Conservation (phyloP, 2,797 vertebrate genomes). For the Lutjanus campechanus region DNA sequence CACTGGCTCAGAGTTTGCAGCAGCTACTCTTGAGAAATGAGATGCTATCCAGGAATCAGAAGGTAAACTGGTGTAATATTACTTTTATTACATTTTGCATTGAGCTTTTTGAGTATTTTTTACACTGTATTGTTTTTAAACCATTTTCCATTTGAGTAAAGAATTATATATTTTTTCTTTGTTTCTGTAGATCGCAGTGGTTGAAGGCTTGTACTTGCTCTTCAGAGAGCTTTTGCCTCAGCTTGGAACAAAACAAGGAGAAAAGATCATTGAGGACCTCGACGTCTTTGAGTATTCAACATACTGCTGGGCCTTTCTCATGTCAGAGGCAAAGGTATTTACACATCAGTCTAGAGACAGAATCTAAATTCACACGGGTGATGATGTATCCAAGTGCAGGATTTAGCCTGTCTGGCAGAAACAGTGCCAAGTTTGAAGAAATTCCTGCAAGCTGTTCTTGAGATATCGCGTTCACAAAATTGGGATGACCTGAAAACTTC, state of each 20-base stretch:
- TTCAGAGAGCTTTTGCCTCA: conserved; percentile 71
- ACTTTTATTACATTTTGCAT: neutral
- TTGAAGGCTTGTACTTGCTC: conserved; percentile 75
- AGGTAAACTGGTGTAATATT: conserved; percentile 51
- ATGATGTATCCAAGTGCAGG: too few relatives aligned
- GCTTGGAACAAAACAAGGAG: conserved; percentile 22
- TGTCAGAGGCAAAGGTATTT: conserved; percentile 66
- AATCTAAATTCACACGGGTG: neutral
- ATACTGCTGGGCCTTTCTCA: conserved; percentile 71
- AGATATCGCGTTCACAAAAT: too few relatives aligned
- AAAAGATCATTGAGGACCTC: conserved; percentile 62
- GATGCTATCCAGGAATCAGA: conserved; percentile 56
- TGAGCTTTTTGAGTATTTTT: neutral
- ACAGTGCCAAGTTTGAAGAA: too few relatives aligned
- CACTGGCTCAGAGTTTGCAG: conserved; percentile 69
- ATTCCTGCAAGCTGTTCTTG: too few relatives aligned
- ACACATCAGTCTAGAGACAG: too few relatives aligned
- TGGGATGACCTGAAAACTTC: too few relatives aligned
- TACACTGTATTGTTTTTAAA: neutral
- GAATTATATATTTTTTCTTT: neutral
- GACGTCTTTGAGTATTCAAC: conserved; percentile 74
- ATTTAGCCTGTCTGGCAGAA: too few relatives aligned
- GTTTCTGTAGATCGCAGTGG: conserved; percentile 58
- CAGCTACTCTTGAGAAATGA: conserved; percentile 57
- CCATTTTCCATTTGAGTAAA: too few relatives aligned